A percentile compares a stretch with the other conserved stretches of the same genome.
Evolutionary conservation across 2,888 invertebrate species (phyloP).

Genomic region (Amblyjoppa fuscipennis): DNA sequence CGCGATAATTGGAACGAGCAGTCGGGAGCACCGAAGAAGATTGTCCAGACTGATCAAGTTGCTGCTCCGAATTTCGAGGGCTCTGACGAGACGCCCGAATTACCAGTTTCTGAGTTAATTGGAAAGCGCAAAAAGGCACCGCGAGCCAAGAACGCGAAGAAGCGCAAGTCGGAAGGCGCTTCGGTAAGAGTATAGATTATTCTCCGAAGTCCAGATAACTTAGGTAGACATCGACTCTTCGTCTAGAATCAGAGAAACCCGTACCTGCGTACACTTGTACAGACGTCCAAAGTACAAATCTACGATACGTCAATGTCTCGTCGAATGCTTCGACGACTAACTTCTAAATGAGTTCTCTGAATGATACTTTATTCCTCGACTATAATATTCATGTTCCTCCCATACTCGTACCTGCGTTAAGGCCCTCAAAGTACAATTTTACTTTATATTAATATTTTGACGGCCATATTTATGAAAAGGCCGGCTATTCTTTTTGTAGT

Average conservation of each 20-base stretch:
- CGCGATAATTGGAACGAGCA: background rate
- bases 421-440: background rate
- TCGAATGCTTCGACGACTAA: background rate
- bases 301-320: background rate
- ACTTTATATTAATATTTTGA: background rate
- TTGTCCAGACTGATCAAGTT: background rate
- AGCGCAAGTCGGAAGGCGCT: background rate
- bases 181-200: background rate
- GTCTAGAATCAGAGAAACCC: background rate
- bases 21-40: background rate
- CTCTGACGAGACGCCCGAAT: background rate
- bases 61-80: background rate
- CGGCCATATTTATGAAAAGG: background rate
- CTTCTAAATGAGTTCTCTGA: background rate
- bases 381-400: background rate
- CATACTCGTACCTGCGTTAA: background rate
- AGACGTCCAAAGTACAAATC: background rate
- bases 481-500: background rate
- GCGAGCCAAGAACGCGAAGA: background rate
- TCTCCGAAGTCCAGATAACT: background rate
- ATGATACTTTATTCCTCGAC: background rate
- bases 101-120: background rate
- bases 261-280: background rate
- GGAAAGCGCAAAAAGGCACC: constrained; percentile 1
- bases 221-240: background rate